Evolutionary conservation across 1,140 invertebrate species (phyloP).

Genomic region (Papilio glaucus): DNA sequence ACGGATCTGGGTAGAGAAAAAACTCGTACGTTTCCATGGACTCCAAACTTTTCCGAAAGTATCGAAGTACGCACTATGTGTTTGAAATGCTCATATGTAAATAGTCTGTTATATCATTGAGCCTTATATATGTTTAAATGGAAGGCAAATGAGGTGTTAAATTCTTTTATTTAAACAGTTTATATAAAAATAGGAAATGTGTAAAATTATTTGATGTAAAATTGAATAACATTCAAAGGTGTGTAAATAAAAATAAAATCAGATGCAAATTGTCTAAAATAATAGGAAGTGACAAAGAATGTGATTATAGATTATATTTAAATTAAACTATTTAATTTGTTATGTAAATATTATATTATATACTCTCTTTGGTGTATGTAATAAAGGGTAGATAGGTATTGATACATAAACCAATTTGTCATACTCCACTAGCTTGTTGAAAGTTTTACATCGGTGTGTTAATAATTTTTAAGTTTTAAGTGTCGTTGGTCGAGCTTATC

Average conservation of each 20-base stretch:
- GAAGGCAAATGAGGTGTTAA: slow-evolving; percentile 11
- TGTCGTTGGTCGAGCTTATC: not conserved
- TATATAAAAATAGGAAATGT: not conserved
- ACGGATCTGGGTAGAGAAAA: slow-evolving; percentile 69
- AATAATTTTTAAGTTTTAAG: not conserved
- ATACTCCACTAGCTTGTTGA: not conserved
- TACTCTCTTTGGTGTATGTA: slow-evolving; percentile 28
- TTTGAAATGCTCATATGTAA: slow-evolving; percentile 76
- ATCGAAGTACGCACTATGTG: slow-evolving; percentile 81
- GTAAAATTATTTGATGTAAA: too few relatives aligned
- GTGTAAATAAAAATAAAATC: slow-evolving; percentile 28
- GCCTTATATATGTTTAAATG: slow-evolving; percentile 25
- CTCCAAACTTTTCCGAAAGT: slow-evolving; percentile 79
- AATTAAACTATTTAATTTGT: slow-evolving; percentile 41
- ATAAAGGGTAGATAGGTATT: slow-evolving; percentile 9
- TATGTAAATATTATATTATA: slow-evolving; percentile 33
- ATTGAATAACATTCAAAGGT: not conserved
- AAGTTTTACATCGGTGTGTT: not conserved
- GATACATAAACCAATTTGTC: not conserved
- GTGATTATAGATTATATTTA: slow-evolving; percentile 56
- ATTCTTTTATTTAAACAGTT: not conserved
- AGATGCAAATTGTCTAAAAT: slow-evolving; percentile 30
- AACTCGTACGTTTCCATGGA: slow-evolving; percentile 49
- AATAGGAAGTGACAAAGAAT: slow-evolving; percentile 48
- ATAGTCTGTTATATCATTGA: slow-evolving; percentile 52